Evolutionary conservation across 2,797 vertebrate genomes (phyloP).

Genomic region (Coilia nasus): DNA sequence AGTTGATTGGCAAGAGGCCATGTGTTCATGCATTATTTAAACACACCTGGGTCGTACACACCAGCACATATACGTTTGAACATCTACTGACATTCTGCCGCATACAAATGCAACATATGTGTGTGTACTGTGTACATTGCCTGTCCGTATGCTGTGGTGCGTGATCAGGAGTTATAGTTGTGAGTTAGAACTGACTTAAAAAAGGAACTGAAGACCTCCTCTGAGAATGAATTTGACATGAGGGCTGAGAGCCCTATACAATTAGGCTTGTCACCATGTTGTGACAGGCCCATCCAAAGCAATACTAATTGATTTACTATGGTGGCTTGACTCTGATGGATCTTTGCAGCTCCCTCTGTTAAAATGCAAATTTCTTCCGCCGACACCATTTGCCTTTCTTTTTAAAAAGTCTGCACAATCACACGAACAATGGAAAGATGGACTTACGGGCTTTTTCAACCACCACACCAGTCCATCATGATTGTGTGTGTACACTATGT

Average conservation of each 20-base stretch:
- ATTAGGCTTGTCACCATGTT: background rate
- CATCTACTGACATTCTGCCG: background rate
- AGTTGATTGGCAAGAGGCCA: background rate
- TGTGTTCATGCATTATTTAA: background rate
- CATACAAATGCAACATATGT: background rate
- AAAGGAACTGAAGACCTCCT: background rate
- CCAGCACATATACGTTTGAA: background rate
- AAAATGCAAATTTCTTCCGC: background rate
- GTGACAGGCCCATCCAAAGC: background rate
- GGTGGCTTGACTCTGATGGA: background rate
- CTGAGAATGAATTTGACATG: background rate
- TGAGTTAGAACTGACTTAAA: background rate
- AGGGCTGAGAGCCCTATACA: background rate
- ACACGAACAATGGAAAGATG: background rate
- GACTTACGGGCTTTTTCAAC: background rate
- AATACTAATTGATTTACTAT: conserved; percentile 5
- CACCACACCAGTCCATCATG: background rate
- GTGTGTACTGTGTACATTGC: too few species aligned
- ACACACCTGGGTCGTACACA: background rate
- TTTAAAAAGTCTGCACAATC: background rate
- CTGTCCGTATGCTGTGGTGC: too few species aligned
- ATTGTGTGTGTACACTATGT: too few species aligned
- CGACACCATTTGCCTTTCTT: background rate
- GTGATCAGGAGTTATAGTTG: too few species aligned
- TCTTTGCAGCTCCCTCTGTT: background rate